phyloP scores from a whole-genome alignment of 2,797 vertebrate genomes.

The Coccyzus lansbergi region DNA sequence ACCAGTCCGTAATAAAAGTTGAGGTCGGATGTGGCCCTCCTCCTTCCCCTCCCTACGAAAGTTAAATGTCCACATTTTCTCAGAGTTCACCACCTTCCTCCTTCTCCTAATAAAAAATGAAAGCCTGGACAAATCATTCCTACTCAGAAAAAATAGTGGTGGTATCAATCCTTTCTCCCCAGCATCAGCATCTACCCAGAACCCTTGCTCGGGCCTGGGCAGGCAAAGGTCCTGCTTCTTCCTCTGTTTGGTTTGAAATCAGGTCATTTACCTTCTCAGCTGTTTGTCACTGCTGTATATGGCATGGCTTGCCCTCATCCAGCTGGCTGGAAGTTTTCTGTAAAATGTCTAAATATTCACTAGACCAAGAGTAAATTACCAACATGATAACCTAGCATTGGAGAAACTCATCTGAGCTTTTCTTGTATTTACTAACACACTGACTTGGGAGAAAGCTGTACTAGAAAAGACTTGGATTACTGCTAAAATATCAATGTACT shows the following conservation, averaged over 20 bases:
- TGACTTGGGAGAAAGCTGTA: background rate
- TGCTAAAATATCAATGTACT: background rate
- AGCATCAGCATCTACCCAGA: background rate
- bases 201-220: background rate
- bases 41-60: accelerated
- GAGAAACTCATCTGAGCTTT: background rate
- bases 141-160: background rate
- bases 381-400: background rate
- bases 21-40: background rate
- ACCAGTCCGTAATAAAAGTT: background rate
- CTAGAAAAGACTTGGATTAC: background rate
- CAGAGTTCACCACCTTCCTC: background rate
- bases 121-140: background rate
- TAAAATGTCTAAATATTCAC: background rate
- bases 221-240: background rate
- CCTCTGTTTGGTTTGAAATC: background rate
- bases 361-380: background rate
- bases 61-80: background rate
- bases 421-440: background rate
- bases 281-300: background rate
- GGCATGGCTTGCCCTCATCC: background rate
- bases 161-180: background rate
- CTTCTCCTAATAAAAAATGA: background rate
- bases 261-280: background rate
- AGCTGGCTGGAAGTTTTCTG: background rate